Percentiles rank a stretch among this genome's conserved stretches.
Conservation (phyloP, 2,113 vertebrate genomes). For the Tupaia tana region DNA sequence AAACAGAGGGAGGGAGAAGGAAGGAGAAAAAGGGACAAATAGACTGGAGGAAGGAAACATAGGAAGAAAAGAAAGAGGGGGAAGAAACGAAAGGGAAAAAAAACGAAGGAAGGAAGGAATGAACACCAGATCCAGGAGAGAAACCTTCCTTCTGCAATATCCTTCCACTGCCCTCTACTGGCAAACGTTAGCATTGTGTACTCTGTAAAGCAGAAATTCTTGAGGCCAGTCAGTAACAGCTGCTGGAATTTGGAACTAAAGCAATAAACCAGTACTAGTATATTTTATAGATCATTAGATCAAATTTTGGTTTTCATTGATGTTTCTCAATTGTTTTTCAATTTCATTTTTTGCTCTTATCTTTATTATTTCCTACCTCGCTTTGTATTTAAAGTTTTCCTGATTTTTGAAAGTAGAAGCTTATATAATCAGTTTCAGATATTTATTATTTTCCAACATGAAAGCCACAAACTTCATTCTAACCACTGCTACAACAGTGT, state of each 20-base stretch:
- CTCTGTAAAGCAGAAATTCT: background rate
- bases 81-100: rapidly evolving
- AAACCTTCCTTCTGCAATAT: background rate
- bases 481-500: background rate
- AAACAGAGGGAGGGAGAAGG: rapidly evolving
- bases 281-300: background rate
- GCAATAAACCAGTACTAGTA: background rate
- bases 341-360: background rate
- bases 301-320: background rate
- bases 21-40: rapidly evolving
- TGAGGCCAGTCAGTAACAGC: background rate
- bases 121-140: background rate
- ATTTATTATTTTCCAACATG: background rate
- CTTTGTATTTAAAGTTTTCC: background rate
- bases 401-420: background rate
- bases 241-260: background rate
- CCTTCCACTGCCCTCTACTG: background rate
- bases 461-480: background rate
- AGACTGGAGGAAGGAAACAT: background rate
- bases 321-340: background rate
- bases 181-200: background rate
- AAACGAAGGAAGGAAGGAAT: background rate
- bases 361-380: background rate
- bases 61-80: background rate
- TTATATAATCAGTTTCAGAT: background rate